phyloP scores from a whole-genome alignment of 2,888 invertebrate species.

The Phasia obesa region DNA sequence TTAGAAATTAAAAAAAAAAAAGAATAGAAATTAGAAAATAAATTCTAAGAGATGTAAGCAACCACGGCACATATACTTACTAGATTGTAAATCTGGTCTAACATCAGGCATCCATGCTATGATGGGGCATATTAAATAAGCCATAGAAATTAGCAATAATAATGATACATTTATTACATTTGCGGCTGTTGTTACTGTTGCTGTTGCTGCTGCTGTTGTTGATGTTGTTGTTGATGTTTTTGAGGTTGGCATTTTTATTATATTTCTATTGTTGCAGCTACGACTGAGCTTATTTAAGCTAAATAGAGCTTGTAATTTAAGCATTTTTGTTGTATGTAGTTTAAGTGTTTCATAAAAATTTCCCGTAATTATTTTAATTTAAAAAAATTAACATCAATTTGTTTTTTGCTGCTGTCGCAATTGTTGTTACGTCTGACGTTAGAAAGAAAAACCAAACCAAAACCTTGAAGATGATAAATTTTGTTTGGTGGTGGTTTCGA shows the following conservation, averaged over 20 bases:
- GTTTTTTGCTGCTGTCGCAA: conserved; percentile 51
- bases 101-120: conserved; percentile 81
- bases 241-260: conserved; percentile 53
- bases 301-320: conserved; percentile 68
- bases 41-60: conserved; percentile 30
- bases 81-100: conserved; percentile 79
- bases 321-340: conserved; percentile 44
- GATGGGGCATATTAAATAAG: conserved; percentile 63
- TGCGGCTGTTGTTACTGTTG: conserved; percentile 4
- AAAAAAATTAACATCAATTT: conserved; percentile 45
- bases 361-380: conserved; percentile 67
- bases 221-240: neutral
- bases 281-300: conserved; percentile 48
- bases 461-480: conserved; percentile 63
- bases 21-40: conserved; percentile 64
- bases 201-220: conserved; percentile 5
- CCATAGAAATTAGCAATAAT: conserved; percentile 65
- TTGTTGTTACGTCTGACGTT: conserved; percentile 44
- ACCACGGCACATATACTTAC: conserved; percentile 74
- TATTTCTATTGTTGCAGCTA: conserved; percentile 40
- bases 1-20: conserved; percentile 69
- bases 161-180: conserved; percentile 57
- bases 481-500: conserved; percentile 56
- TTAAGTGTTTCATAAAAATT: conserved; percentile 56
- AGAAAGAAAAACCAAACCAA: conserved; percentile 24